Base-by-base conservation (phyloP, 2,113 vertebrate genomes). In the Pandion haliaetus region DNA sequence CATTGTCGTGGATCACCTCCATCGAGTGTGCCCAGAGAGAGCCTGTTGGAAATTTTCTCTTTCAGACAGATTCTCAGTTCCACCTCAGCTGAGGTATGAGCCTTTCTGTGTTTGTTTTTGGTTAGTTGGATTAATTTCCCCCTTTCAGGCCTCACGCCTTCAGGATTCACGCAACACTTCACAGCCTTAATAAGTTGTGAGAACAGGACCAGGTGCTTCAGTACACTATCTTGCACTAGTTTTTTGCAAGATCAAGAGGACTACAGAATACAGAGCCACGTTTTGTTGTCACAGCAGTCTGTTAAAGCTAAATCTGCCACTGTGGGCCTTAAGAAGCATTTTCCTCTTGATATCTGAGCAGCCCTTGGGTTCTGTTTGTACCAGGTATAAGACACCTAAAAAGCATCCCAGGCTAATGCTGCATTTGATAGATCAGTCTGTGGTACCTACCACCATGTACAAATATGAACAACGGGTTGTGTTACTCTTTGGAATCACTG, bases 21-120 rank as follows among this genome's bases (percentile, higher is more conserved):
- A 23, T n/a, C 0, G 0, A 52, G 17, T 16, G 17, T 71, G 32
- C 32, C 52, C 8, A 17, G 47, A 17, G 32, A 61, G 52, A 86
- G 3, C 8, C 31, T 26, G 7, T 59, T 38, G 13, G 38, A 70
- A 45, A 36, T 57, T 54, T 58, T 83, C 15, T 54, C 10, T 28
- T 72, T 58, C 17, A 49, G 24, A 5, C 65, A 17, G 14, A n/a
- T 45, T 95, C 63, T 86, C 8, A 28, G 25, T 83, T 72, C 32
- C 25, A 19, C 40, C 5, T 63, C 36, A 38, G 3, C 26, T 23
- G 38, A 82, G 23, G 4, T 45, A 38, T 62, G 45, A 78, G 32
- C n/a, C 34, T 85, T 79, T 76, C 66, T 70, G 31, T 61, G 14
- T 86, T 76, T 73, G 36, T 10, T 36, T 88, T 80, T 77, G 28